phyloP scores from a whole-genome alignment of 92 coral and sea anemone genomes.

The Desmophyllum pertusum region DNA sequence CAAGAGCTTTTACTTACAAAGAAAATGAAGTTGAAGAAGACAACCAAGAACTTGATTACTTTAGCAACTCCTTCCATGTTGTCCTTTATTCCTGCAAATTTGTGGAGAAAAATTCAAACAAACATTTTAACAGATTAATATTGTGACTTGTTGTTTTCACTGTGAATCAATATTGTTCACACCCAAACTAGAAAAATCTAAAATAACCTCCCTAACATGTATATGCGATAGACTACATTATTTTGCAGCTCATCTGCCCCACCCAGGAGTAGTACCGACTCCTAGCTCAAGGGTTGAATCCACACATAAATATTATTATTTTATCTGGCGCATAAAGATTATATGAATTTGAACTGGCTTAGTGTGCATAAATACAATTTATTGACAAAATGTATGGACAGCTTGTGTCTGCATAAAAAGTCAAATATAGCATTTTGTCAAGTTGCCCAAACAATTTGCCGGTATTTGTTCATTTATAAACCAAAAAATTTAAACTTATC shows the following conservation, averaged over 20 bases:
- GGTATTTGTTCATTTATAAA: too few species aligned
- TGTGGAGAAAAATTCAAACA: not conserved
- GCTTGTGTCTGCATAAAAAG: not conserved
- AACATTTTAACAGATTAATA: not conserved
- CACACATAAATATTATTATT: not conserved
- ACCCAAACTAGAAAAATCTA: constrained; percentile 25
- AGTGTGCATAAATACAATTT: too few species aligned
- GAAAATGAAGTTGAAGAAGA: constrained; percentile 82
- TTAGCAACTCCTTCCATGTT: constrained; percentile 68
- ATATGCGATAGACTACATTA: not conserved
- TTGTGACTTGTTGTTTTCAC: not conserved
- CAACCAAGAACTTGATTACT: constrained; percentile 71
- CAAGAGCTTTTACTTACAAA: constrained; percentile 66
- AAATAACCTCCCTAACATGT: not conserved
- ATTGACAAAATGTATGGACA: not conserved
- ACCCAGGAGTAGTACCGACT: not conserved
- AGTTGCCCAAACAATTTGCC: not conserved
- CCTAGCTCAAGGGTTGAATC: not conserved
- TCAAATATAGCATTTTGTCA: not conserved
- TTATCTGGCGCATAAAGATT: too few species aligned
- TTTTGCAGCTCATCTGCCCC: not conserved
- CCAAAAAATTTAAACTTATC: too few species aligned
- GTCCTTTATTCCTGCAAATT: not conserved
- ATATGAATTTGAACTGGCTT: too few species aligned
- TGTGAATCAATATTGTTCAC: constrained; percentile 11